Evolutionary conservation across 30 jellyfish, hydroid and myxozoan genomes (phyloP).

Genomic region (Hydra vulgaris): DNA sequence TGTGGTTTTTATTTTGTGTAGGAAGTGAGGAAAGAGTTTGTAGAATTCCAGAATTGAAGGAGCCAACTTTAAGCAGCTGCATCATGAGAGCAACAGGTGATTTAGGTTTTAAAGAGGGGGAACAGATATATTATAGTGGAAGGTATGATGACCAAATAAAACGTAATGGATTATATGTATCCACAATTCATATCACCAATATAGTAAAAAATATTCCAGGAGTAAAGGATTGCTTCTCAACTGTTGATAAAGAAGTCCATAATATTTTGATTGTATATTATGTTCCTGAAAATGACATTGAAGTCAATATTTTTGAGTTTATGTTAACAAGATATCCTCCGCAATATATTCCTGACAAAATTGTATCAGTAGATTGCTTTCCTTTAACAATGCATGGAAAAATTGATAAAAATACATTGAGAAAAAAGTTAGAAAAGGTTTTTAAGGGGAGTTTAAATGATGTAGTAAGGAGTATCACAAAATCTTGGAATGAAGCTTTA

Average conservation of each 20-base stretch:
- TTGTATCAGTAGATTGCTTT: slow-evolving; percentile 1
- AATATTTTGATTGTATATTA: background rate
- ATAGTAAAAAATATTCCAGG: background rate
- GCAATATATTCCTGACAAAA: slow-evolving; percentile 10
- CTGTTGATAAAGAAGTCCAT: background rate
- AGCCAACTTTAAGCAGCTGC: background rate
- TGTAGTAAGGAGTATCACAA: background rate
- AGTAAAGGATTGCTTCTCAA: background rate
- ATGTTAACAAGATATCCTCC: background rate
- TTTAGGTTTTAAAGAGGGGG: slow-evolving; percentile 38
- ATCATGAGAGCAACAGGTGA: slow-evolving; percentile 71
- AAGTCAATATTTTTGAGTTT: background rate
- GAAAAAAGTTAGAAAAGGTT: background rate
- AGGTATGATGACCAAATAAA: slow-evolving; percentile 55
- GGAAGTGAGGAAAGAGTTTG: slow-evolving; percentile 18
- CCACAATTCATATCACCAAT: background rate
- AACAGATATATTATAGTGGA: slow-evolving; percentile 41
- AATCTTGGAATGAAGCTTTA: background rate
- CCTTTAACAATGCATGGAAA: slow-evolving; percentile 35
- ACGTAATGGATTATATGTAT: slow-evolving; percentile 52
- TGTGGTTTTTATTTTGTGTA: background rate
- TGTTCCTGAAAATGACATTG: slow-evolving; percentile 3
- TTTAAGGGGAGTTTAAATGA: background rate
- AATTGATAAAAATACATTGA: slow-evolving; percentile 10
- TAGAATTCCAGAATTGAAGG: background rate